Percentiles rank a stretch among this genome's conserved stretches.
These are phyloP conservation scores for Aleiodes testaceus DNA, from an alignment of 2,888 invertebrate species.

Conservation along the genomic window DNA sequence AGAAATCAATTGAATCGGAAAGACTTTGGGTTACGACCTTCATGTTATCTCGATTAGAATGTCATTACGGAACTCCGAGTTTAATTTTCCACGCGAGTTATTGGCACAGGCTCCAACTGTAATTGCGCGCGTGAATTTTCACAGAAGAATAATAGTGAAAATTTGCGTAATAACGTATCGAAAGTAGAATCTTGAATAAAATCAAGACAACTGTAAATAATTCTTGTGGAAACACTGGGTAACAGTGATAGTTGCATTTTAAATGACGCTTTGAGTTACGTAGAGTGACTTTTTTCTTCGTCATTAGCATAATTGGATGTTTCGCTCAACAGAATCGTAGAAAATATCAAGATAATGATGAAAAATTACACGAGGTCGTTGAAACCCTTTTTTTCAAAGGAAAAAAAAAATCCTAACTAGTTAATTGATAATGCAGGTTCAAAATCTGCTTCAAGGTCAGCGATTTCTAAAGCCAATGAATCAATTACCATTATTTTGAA, in stretches of 20 bases:
- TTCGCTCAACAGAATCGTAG: slow-evolving; percentile 11
- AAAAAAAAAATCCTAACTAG: too few relatives aligned
- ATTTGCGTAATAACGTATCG: slow-evolving; percentile 14
- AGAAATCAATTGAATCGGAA: slow-evolving; percentile 29
- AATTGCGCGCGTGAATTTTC: too few relatives aligned
- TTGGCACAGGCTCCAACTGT: too few relatives aligned
- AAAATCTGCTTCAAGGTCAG: too few relatives aligned
- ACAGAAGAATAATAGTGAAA: background rate
- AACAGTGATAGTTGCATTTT: background rate
- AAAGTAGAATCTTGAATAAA: background rate
- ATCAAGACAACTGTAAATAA: background rate
- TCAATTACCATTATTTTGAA: too few relatives aligned
- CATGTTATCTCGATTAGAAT: slow-evolving; percentile 8
- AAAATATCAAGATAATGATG: background rate
- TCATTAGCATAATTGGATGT: slow-evolving; percentile 18
- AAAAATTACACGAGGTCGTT: slow-evolving; percentile 5
- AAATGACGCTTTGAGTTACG: background rate
- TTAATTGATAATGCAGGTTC: too few relatives aligned
- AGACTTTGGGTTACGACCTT: slow-evolving; percentile 24
- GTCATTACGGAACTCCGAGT: background rate
- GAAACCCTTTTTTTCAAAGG: too few relatives aligned
- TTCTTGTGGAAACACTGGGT: background rate
- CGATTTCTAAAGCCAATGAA: too few relatives aligned
- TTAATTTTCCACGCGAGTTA: too few relatives aligned
- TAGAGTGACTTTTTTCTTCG: slow-evolving; percentile 1